These are phyloP conservation scores for Alectura lathami DNA, from an alignment of 2,113 vertebrate species.

Conservation along the genomic window DNA sequence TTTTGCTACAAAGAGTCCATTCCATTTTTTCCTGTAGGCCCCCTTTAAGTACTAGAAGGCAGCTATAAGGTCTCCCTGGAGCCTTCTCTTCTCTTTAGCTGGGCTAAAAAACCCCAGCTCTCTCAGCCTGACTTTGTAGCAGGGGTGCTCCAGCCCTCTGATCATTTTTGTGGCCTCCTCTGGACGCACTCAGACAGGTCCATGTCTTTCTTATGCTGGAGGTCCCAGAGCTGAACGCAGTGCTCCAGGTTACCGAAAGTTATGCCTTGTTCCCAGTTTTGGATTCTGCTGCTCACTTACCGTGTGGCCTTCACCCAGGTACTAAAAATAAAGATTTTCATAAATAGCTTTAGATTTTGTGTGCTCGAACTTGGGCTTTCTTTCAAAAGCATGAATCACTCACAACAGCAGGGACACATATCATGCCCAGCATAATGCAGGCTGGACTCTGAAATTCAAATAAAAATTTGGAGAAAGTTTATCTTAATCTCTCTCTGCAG, in stretches of 20 bases:
- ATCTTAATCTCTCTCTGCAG: background rate
- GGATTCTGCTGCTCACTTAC: background rate
- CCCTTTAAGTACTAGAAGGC: background rate
- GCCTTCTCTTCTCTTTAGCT: background rate
- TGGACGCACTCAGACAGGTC: background rate
- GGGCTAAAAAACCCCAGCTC: background rate
- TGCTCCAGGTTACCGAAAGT: background rate
- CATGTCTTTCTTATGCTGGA: background rate
- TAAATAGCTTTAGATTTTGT: conserved; percentile 12
- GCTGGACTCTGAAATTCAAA: background rate
- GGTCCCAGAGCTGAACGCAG: background rate
- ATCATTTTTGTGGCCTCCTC: background rate
- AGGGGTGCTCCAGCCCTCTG: background rate
- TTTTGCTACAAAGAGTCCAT: background rate
- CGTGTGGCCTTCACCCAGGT: background rate
- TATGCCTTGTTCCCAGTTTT: background rate
- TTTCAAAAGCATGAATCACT: background rate
- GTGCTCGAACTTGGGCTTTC: background rate
- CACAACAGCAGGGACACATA: background rate
- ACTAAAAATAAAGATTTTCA: background rate
- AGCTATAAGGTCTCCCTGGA: background rate
- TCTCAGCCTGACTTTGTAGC: background rate
- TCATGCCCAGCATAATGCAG: background rate
- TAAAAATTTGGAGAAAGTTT: background rate
- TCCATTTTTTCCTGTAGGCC: background rate